Conservation (phyloP, 2,113 vertebrate genomes). For the Tursiops truncatus region DNA sequence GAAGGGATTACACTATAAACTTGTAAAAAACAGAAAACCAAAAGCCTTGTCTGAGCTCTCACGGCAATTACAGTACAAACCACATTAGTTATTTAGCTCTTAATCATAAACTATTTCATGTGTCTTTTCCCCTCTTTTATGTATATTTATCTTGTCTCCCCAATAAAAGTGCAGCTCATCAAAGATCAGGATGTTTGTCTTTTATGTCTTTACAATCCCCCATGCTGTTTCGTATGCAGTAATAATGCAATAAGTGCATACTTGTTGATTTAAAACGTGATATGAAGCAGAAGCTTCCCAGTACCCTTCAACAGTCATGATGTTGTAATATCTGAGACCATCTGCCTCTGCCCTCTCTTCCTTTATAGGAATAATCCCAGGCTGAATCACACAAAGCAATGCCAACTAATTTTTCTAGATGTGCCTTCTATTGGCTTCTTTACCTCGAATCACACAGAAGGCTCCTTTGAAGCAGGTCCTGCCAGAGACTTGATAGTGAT, state of each 20-base stretch:
- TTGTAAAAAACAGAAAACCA: neutral
- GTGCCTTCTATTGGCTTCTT: constrained; percentile 48
- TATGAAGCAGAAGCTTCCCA: neutral
- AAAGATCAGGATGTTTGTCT: constrained; percentile 12
- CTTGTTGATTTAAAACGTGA: neutral
- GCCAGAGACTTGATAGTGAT: constrained; percentile 52
- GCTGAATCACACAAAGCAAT: constrained; percentile 23
- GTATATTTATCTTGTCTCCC: neutral
- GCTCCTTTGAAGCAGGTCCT: constrained; percentile 60
- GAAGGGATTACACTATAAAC: neutral
- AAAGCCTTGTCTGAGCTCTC: neutral
- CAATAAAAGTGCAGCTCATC: neutral
- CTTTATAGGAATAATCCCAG: neutral
- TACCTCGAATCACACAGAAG: constrained; percentile 29
- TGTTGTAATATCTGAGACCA: neutral
- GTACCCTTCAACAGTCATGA: neutral
- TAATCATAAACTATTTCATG: constrained; percentile 14
- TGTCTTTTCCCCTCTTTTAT: neutral
- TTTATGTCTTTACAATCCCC: neutral
- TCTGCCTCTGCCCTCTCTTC: constrained; percentile 10
- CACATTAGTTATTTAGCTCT: neutral
- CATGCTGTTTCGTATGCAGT: neutral
- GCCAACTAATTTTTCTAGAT: constrained; percentile 15
- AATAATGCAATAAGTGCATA: neutral
- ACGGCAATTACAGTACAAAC: neutral